Percentiles rank a stretch among this genome's conserved stretches.
Evolutionary conservation across 2,797 vertebrate species (phyloP).

Genomic region (Coracias cyanogaster): DNA sequence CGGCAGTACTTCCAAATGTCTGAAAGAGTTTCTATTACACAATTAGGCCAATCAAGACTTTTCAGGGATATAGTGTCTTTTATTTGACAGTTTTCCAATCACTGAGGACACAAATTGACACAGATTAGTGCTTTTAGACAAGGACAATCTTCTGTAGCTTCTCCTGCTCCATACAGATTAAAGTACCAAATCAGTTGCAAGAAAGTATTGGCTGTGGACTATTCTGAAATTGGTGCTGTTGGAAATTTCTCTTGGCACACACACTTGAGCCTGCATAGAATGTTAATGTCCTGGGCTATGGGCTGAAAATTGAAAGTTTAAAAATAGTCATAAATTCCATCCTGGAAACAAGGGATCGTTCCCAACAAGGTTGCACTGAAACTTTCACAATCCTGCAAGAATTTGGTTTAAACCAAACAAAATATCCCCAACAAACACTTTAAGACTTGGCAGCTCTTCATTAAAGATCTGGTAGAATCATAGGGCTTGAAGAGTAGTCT

Average conservation of each 20-base stretch:
- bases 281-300: not conserved
- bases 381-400: not conserved
- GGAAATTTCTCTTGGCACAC: not conserved
- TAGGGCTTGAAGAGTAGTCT: not conserved
- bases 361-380: not conserved
- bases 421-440: not conserved
- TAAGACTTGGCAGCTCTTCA: not conserved
- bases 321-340: not conserved
- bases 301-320: not conserved
- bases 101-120: not conserved
- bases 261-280: not conserved
- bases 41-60: not conserved
- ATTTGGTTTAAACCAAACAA: not conserved
- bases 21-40: not conserved
- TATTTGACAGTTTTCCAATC: not conserved
- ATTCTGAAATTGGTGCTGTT: not conserved
- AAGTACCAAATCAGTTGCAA: not conserved
- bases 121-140: not conserved
- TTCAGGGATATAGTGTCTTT: not conserved
- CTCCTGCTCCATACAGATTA: not conserved
- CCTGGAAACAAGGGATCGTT: not conserved
- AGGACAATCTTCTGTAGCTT: not conserved
- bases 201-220: not conserved
- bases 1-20: not conserved
- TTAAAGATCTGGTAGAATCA: not conserved